Evolutionary conservation across 2,113 vertebrate species (phyloP).

Genomic region (Phrynocephalus versicolor): DNA sequence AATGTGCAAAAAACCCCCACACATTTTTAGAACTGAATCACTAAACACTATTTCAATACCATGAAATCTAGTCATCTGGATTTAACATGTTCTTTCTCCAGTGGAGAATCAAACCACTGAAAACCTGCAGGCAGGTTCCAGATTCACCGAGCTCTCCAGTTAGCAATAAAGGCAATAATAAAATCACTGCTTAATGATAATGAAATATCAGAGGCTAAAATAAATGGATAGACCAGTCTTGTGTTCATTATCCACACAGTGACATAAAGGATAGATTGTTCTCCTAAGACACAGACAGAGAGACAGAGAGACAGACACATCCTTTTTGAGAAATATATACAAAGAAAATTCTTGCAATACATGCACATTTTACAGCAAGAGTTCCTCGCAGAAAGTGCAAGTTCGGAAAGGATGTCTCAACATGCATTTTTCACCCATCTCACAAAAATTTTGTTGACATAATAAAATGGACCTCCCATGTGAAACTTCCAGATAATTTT

Average conservation of each 20-base stretch:
- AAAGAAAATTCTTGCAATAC: not conserved
- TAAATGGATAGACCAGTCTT: not conserved
- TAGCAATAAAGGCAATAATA: not conserved
- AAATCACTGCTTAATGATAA: not conserved
- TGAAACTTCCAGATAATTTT: conserved; percentile 63
- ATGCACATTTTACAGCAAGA: not conserved
- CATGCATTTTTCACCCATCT: conserved; percentile 44
- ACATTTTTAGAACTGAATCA: too few species aligned
- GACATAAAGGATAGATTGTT: not conserved
- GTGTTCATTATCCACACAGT: not conserved
- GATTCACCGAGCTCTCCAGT: too few species aligned
- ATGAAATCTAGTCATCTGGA: too few species aligned
- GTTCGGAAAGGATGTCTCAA: not conserved
- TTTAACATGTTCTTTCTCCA: too few species aligned
- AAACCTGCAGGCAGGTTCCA: too few species aligned
- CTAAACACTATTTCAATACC: too few species aligned
- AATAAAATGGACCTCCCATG: conserved; percentile 63
- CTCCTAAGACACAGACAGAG: not conserved
- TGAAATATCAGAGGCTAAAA: not conserved
- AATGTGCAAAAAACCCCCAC: too few species aligned
- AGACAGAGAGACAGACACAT: too few species aligned
- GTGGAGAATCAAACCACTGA: too few species aligned
- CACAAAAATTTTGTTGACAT: conserved; percentile 61
- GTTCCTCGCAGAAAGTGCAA: not conserved
- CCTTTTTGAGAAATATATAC: not conserved